These are phyloP conservation scores for Cepphus grylle DNA, from an alignment of 2,113 vertebrate species.

Conservation along the genomic window DNA sequence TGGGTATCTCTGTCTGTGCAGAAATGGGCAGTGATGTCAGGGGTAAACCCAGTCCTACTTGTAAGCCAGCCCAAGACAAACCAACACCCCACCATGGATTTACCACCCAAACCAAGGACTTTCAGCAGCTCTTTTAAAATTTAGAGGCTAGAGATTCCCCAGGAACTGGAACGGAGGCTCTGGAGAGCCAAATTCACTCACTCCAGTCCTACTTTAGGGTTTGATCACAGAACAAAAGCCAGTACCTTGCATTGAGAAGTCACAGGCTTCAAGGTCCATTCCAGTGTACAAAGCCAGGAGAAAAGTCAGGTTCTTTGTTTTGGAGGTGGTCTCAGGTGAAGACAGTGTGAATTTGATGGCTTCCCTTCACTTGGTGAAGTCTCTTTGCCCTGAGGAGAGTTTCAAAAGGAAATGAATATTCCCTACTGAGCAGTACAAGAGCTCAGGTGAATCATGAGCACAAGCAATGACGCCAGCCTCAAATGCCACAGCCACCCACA, in stretches of 20 bases:
- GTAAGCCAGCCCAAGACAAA: not conserved
- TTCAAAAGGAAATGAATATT: slow-evolving; percentile 41
- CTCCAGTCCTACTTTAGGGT: not conserved
- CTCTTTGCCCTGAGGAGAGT: slow-evolving; percentile 62
- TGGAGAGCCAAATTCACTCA: not conserved
- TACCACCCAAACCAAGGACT: not conserved
- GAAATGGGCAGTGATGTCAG: not conserved
- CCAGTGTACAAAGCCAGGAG: slow-evolving; percentile 41
- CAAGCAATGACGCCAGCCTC: slow-evolving; percentile 15
- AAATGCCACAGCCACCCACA: slow-evolving; percentile 46
- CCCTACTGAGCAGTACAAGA: not conserved
- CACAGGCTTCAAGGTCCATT: slow-evolving; percentile 69
- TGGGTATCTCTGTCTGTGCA: not conserved
- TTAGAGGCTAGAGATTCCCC: not conserved
- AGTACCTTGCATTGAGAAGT: slow-evolving; percentile 74
- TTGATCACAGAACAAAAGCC: not conserved
- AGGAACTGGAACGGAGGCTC: not conserved
- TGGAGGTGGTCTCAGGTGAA: slow-evolving; percentile 2
- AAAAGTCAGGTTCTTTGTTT: slow-evolving; percentile 39
- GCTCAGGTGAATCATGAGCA: slow-evolving; percentile 44
- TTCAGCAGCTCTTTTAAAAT: not conserved
- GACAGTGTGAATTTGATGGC: slow-evolving; percentile 10
- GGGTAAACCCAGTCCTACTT: not conserved
- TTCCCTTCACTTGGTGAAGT: slow-evolving; percentile 61
- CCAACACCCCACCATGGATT: not conserved